Percentiles rank a stretch among this genome's conserved stretches.
These are phyloP conservation scores for Sebastes jordani DNA, from an alignment of 2,797 vertebrate genomes.

Conservation along the genomic window DNA sequence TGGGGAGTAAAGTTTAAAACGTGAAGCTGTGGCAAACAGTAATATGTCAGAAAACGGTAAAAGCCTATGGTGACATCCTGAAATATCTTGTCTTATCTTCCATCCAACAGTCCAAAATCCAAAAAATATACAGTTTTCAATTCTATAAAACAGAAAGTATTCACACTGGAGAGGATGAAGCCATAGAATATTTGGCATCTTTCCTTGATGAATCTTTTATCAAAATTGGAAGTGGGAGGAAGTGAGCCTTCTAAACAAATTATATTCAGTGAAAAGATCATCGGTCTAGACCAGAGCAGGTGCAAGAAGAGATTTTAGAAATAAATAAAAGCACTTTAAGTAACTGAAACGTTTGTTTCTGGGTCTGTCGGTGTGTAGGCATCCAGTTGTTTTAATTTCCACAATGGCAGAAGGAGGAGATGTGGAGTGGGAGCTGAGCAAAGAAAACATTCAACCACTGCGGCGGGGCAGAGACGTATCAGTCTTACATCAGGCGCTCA, in stretches of 20 bases:
- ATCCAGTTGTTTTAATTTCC: not conserved
- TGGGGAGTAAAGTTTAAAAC: not conserved
- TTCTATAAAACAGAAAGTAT: not conserved
- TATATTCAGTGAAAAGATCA: not conserved
- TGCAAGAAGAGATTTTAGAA: not conserved
- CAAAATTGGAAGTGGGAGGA: not conserved
- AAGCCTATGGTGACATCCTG: not conserved
- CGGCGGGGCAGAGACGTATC: slow-evolving; percentile 87
- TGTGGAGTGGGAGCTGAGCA: slow-evolving; percentile 94
- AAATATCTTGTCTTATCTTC: not conserved
- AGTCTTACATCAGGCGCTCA: slow-evolving; percentile 88
- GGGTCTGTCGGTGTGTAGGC: not conserved
- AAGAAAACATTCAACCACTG: slow-evolving; percentile 96
- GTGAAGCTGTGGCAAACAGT: not conserved
- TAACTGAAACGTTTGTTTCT: not conserved
- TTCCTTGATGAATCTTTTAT: not conserved
- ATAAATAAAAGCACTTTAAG: not conserved
- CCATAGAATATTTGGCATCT: not conserved
- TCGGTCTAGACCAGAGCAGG: not conserved
- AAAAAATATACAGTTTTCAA: not conserved
- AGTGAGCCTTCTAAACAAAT: not conserved
- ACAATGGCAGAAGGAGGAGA: slow-evolving; percentile 87
- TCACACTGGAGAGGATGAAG: too few relatives aligned
- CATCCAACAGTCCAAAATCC: not conserved
- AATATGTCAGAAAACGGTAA: not conserved